Conservation (phyloP, 2,113 vertebrate genomes). For the Jaculus jaculus region DNA sequence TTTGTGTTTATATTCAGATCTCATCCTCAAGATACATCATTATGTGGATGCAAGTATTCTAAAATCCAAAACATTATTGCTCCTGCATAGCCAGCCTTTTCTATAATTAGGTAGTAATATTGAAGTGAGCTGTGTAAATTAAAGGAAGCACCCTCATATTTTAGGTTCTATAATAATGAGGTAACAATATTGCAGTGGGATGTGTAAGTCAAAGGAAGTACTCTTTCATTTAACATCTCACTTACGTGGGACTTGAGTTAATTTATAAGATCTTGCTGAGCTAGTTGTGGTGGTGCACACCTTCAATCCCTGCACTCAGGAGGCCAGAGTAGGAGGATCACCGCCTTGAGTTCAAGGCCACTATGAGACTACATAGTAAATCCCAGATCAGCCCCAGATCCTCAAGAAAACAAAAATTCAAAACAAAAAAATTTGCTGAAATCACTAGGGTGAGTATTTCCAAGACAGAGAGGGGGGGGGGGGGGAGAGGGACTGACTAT, state of each 20-base stretch:
- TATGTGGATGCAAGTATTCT: not conserved
- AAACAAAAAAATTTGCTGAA: conserved; percentile 5
- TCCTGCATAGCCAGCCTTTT: not conserved
- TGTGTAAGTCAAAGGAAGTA: not conserved
- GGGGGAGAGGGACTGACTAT: not conserved
- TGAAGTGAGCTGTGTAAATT: not conserved
- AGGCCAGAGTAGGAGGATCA: no score
- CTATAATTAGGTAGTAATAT: not conserved
- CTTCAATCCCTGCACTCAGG: no score
- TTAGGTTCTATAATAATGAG: not conserved
- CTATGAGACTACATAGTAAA: no score
- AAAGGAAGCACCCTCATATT: conserved; percentile 9
- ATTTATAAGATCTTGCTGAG: not conserved
- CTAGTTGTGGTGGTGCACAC: no score
- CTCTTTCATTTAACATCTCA: not conserved
- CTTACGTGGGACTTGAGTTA: conserved; percentile 16
- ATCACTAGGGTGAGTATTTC: not conserved
- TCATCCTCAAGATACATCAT: not conserved
- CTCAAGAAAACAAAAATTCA: no score
- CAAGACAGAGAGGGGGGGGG: no score
- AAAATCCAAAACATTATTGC: not conserved
- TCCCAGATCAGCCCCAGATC: no score
- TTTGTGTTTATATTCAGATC: not conserved
- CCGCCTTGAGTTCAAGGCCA: no score
- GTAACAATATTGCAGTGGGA: not conserved